Conservation (phyloP, 2,113 vertebrate species). For the Barbus barbus region DNA sequence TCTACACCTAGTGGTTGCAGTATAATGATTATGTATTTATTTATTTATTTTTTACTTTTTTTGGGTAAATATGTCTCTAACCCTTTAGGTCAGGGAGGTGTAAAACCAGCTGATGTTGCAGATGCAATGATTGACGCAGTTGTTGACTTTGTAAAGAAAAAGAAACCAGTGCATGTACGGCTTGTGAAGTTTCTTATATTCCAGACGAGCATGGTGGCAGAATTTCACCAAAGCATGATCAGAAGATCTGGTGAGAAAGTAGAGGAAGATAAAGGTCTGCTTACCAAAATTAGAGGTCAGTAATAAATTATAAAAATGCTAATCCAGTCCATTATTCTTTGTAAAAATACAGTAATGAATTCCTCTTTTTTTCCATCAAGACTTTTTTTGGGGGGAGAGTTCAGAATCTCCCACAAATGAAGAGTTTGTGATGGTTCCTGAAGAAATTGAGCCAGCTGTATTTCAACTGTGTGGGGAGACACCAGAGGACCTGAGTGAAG, state of each 20-base stretch:
- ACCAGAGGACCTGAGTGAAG: slow-evolving; percentile 50
- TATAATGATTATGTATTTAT: background rate
- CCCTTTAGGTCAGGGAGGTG: slow-evolving; percentile 75
- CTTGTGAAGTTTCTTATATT: slow-evolving; percentile 85
- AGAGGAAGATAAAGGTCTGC: fast-evolving
- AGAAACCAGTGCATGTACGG: slow-evolving; percentile 57
- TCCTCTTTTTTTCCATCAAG: background rate
- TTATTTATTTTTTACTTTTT: background rate
- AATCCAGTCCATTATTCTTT: too few relatives aligned
- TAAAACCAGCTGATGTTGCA: slow-evolving; percentile 74
- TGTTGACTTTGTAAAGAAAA: slow-evolving; percentile 75
- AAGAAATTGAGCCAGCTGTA: slow-evolving; percentile 67
- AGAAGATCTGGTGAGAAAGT: slow-evolving; percentile 61
- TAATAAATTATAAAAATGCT: background rate
- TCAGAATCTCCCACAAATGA: background rate
- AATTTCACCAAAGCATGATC: slow-evolving; percentile 80
- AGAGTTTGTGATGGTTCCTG: slow-evolving; percentile 54
- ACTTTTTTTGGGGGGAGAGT: fast-evolving
- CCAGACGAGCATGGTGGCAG: slow-evolving; percentile 72
- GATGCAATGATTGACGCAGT: slow-evolving; percentile 79
- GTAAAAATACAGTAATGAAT: too few relatives aligned
- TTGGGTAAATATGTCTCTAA: background rate
- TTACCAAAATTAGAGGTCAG: slow-evolving; percentile 67
- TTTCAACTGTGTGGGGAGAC: slow-evolving; percentile 84
- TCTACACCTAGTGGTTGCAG: background rate